phyloP scores from a whole-genome alignment of 1,140 invertebrate species.

The Luehdorfia chinensis region DNA sequence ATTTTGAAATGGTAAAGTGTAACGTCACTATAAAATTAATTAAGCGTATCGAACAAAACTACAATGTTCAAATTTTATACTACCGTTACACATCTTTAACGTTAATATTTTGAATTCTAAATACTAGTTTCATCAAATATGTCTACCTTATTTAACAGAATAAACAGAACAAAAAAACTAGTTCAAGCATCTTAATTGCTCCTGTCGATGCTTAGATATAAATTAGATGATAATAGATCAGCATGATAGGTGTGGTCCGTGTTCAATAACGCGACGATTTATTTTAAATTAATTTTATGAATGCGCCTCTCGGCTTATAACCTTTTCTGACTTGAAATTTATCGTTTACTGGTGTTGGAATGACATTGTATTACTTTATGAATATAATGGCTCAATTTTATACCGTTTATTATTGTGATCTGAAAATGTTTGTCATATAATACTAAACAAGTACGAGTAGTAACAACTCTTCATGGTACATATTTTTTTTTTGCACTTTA shows the following conservation, averaged over 20 bases:
- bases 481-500: too few relatives aligned
- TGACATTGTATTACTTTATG: conserved; percentile 28
- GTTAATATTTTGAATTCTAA: too few relatives aligned
- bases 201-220: conserved; percentile 31
- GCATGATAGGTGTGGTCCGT: conserved; percentile 38
- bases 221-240: conserved; percentile 29
- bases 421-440: too few relatives aligned
- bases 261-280: conserved; percentile 37
- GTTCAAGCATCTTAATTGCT: conserved; percentile 37
- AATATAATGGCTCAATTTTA: conserved; percentile 36
- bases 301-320: conserved; percentile 25
- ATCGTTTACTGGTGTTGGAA: conserved; percentile 27
- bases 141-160: too few relatives aligned
- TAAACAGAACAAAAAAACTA: conserved; percentile 17
- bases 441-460: too few relatives aligned
- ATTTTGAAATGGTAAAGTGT: too few relatives aligned
- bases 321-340: conserved; percentile 29
- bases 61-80: too few relatives aligned
- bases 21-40: too few relatives aligned
- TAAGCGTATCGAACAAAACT: too few relatives aligned
- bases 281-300: conserved; percentile 36
- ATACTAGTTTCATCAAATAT: too few relatives aligned
- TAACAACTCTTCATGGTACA: too few relatives aligned
- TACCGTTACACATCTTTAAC: too few relatives aligned
- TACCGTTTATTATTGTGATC: conserved; percentile 5